Base-by-base conservation (phyloP, 2,113 vertebrate genomes). In the Zosterops lateralis region DNA sequence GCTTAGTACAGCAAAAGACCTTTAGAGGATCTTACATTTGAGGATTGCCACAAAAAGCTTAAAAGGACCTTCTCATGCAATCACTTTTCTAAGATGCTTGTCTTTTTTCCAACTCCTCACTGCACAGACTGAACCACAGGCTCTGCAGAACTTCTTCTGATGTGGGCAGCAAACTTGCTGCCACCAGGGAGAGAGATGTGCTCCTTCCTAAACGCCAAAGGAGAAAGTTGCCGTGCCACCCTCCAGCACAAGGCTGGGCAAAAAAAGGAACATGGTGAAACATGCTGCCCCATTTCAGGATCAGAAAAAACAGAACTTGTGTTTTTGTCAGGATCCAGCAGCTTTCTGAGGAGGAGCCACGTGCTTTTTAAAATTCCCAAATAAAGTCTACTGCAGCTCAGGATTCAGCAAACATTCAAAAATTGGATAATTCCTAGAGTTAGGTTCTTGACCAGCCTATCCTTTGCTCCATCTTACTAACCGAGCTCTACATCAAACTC, bases 241-340 rank as follows among this genome's bases (percentile, higher is more conserved):
- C 25, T 7, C 19, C 12, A 48, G 34, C 12, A 45, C 10, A 4
- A 28, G n/a, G 22, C 18, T 60, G 28, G 68, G 48, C 24, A 44
- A 31, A 34, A 40, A 67, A 34, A 44, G 19, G 40, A 47, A 56
- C 0, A 0, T 12, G 45, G 45, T 48, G 51, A 48, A 61, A 57
- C 0, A 0, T 10, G 3, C 25, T 28, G 24, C 3, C 8, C 11
- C 29, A 28, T 31, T 80, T 58, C 68, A 47, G 40, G n/a, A 65
- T 47, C 22, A 70, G 45, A n/a, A 81, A 60, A 73, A 51, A 7
- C 2, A 65, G 32, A 60, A 51, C 29, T 65, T 44, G 36, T 77
- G 54, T 4, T 87, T 84, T 88, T 38, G 13, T 73, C 56, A 57
- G 29, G 36, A 85, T 53, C 57, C 40, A 38, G 16, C 26, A 78